phyloP scores from a whole-genome alignment of 2,797 vertebrate species.

The Chaenodraco wilsoni region DNA sequence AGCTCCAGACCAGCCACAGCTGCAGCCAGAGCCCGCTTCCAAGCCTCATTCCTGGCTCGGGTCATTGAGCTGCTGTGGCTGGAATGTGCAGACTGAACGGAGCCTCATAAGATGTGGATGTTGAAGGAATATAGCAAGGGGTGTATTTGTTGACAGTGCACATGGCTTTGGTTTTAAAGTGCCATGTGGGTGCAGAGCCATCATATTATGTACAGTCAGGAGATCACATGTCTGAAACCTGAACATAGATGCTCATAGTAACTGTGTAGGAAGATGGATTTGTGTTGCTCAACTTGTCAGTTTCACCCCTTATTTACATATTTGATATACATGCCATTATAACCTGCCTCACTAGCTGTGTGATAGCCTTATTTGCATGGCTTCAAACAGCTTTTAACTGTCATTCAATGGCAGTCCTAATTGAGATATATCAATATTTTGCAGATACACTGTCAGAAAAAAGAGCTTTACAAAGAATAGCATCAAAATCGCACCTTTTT shows the following conservation, averaged over 20 bases:
- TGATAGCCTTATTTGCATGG: slow-evolving; percentile 2
- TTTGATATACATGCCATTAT: neutral
- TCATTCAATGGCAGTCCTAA: too few relatives aligned
- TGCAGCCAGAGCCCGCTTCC: slow-evolving; percentile 56
- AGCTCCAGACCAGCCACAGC: slow-evolving; percentile 45
- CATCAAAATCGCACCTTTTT: neutral
- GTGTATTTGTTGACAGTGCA: slow-evolving; percentile 10
- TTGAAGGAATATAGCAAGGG: slow-evolving; percentile 8
- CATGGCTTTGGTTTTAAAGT: slow-evolving; percentile 19
- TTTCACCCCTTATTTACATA: slow-evolving; percentile 3
- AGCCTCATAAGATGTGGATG: slow-evolving; percentile 61
- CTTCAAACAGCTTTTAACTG: neutral
- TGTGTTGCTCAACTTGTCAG: neutral
- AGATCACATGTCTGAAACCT: too few relatives aligned
- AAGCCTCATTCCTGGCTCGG: slow-evolving; percentile 68
- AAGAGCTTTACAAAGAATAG: neutral
- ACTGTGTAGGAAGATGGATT: neutral
- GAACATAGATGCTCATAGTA: neutral
- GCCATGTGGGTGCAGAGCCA: slow-evolving; percentile 14
- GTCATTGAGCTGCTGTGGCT: slow-evolving; percentile 64
- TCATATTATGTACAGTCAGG: neutral
- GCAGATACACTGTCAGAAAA: neutral
- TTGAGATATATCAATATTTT: neutral
- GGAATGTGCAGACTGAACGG: slow-evolving; percentile 71
- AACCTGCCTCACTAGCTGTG: neutral